Evolutionary conservation across 2,888 invertebrate species (phyloP), one percentile per base, ranked within the genome.

Genomic region (Melanostoma scalare): DNA sequence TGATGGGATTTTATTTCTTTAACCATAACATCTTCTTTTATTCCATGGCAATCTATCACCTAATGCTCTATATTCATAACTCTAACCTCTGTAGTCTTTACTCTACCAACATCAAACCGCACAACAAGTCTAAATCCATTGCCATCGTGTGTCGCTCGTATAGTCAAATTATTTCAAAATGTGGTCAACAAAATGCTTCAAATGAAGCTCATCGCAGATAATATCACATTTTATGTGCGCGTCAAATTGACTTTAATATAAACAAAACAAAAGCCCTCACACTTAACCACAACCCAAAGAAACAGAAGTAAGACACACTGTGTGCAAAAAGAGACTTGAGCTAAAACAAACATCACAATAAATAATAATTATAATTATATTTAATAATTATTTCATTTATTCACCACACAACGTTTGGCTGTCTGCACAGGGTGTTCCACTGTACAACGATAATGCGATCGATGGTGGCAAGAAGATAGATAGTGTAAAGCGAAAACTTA

Each of bases 401-500:
- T 46, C 4, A 58, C 9, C 61, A 36, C 55, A 48, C 20, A 40
- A n/a, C 53, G 8, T 10, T 38, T 38, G 4, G 1, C n/a, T 20
- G 55, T 72, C 35, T 58, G 61, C 31, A 71, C 52, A 48, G 63
- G 52, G 50, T 61, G 67, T 73, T 76, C 53, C 53, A 63, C 55
- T 63, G n/a, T 55, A 55, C 36, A 60, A 52, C 40, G 44, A 55
- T 61, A 55, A 60, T 61, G 36, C 61, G 68, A 71, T 61, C 20
- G 50, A 76, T 81, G 76, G 73, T 79, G 74, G 79, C 74, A 79
- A 71, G 67, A 52, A 73, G 78, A 58, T 61, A 69, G 50, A 63
- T 63, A 46, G 38, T 63, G 67, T 61, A 58, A 44, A 58, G 30
- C 60, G 38, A 50, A 58, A 73, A 68, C 74, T 65, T 53, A 58